Evolutionary conservation across 1,140 invertebrate genomes (phyloP), one percentile per base, ranked within the genome.

Genomic region (Eupeodes corollae): DNA sequence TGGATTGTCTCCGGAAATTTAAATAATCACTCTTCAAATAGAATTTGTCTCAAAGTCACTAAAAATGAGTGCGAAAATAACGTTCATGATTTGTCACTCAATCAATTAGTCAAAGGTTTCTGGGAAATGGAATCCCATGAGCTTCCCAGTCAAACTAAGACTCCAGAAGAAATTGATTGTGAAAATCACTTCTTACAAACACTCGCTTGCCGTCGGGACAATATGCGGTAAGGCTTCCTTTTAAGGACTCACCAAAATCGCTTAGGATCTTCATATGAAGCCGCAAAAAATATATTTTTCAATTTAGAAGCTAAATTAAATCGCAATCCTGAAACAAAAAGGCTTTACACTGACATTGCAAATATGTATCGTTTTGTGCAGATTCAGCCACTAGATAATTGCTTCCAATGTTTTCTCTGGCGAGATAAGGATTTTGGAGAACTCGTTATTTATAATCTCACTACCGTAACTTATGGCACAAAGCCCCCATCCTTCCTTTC

Each of bases 1-100:
- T 52, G 48, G 51, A 46, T 49, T 5, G 51, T 49, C 10, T 47
- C 51, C 31, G 37, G 35, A 3, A 39, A 39, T 33, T 32, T 45
- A n/a, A n/a, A n/a, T 6, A 12, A 14, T n/a, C 26, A 14, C 12
- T 6, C 15, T 19, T 44, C 12, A 39, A 40, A 13, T 18, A 21
- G 19, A n/a, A 10, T 2, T 12, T 11, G 21, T 6, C 13, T 15
- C 31, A n/a, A n/a, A n/a, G 14, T n/a, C 30, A 13, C 6, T 41
- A 14, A 6, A 33, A 33, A 8, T 13, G 16, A 31, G 13, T 13
- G 15, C 26, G 33, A 15, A 9, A 30, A n/a, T 32, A 6, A 42
- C n/a, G 30, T 11, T 30, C 6, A 16, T 11, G 46, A 34, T 14
- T 1, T 9, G 8, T 21, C 15, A 26, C 13, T 44, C 8, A 9